Percentiles rank a stretch among this genome's conserved stretches.
These are phyloP conservation scores for Elymnias hypermnestra DNA, from an alignment of 1,140 invertebrate genomes.

Conservation along the genomic window DNA sequence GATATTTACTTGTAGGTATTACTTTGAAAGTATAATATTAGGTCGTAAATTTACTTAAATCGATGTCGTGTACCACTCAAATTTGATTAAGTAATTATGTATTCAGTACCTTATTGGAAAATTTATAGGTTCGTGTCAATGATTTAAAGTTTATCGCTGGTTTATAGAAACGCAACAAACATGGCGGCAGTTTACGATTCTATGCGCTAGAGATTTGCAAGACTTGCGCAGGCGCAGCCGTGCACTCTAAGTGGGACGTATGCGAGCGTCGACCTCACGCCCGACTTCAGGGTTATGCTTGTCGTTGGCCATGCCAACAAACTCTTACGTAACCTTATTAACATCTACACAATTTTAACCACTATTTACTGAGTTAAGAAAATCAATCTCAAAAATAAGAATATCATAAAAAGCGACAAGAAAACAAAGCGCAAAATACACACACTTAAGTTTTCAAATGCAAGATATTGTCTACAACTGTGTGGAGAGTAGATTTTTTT, in stretches of 20 bases:
- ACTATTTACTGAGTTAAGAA: constrained; percentile 16
- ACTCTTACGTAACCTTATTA: constrained; percentile 39
- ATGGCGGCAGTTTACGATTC: constrained; percentile 40
- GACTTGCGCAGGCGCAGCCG: constrained; percentile 39
- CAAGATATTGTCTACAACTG: no score
- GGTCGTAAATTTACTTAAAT: neutral
- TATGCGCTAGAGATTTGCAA: constrained; percentile 66
- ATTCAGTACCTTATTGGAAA: constrained; percentile 4
- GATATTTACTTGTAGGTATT: no score
- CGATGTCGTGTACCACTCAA: constrained; percentile 3
- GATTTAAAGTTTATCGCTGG: constrained; percentile 2
- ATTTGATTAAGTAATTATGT: constrained; percentile 2
- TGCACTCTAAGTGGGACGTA: constrained; percentile 59
- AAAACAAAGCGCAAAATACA: no score
- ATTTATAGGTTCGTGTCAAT: constrained; percentile 6
- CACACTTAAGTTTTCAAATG: no score
- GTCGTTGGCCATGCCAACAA: constrained; percentile 29
- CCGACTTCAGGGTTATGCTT: constrained; percentile 66
- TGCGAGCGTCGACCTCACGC: constrained; percentile 61
- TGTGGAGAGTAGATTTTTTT: no score
- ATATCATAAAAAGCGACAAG: no score
- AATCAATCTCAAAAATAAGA: no score
- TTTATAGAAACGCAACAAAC: constrained; percentile 32
- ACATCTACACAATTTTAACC: constrained; percentile 25
- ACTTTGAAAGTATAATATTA: constrained; percentile 6